A percentile compares a stretch with the other conserved stretches of the same genome.
Conservation (phyloP, 1,140 invertebrate genomes). For the Drosophila mojavensis region DNA sequence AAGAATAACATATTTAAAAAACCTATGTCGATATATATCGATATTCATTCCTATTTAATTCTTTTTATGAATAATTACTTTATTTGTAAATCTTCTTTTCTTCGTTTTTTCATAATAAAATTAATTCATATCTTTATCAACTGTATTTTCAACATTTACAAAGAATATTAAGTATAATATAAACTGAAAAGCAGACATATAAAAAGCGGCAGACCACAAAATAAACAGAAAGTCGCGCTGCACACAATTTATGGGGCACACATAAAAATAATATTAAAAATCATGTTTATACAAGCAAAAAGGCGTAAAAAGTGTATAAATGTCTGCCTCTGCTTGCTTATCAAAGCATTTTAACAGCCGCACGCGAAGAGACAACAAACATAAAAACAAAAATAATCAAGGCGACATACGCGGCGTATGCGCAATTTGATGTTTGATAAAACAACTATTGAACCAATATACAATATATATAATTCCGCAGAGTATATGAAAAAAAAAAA, state of each 20-base stretch:
- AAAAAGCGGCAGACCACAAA: conserved; percentile 1
- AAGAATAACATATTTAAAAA: too few relatives aligned
- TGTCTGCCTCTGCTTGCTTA: conserved; percentile 2
- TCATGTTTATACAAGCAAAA: conserved; percentile 28
- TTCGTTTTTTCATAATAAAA: too few relatives aligned
- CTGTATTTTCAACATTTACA: too few relatives aligned
- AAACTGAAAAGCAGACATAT: neutral
- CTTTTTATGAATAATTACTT: too few relatives aligned
- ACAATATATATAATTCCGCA: neutral
- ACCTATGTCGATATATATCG: too few relatives aligned
- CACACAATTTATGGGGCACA: conserved; percentile 8
- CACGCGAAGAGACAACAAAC: neutral
- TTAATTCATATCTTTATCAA: too few relatives aligned
- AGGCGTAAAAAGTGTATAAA: conserved; percentile 9
- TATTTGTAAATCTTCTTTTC: too few relatives aligned
- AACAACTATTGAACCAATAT: neutral
- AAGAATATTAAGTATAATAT: too few relatives aligned
- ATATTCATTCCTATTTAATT: too few relatives aligned
- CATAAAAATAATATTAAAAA: conserved; percentile 42
- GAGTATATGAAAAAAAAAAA: neutral
- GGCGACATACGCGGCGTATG: conserved; percentile 5
- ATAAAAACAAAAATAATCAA: neutral
- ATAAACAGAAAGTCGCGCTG: conserved; percentile 10
- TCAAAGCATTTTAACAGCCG: conserved; percentile 11
- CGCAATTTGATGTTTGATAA: conserved; percentile 6